phyloP scores from a whole-genome alignment of 2,797 vertebrate genomes.

The Halcyon smyrnensis region DNA sequence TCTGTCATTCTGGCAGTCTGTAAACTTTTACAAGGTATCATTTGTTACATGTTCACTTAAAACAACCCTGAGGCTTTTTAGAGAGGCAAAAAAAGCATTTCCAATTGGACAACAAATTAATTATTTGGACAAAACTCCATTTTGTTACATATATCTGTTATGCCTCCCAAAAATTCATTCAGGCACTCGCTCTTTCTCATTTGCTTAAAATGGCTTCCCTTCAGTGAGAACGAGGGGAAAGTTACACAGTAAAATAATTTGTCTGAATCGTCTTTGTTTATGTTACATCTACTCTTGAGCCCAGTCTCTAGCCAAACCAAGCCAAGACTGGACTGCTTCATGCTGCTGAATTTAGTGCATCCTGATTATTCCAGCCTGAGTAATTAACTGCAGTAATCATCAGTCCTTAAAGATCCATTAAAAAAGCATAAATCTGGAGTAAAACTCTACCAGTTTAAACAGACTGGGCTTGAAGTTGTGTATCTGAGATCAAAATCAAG shows the following conservation, averaged over 20 bases:
- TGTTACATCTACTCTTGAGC: background rate
- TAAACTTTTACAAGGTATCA: background rate
- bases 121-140: background rate
- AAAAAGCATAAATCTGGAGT: background rate
- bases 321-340: background rate
- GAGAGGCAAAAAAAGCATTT: background rate
- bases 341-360: background rate
- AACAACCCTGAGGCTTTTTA: background rate
- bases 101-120: background rate
- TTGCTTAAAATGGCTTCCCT: background rate
- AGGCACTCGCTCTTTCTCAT: background rate
- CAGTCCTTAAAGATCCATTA: background rate
- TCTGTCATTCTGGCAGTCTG: background rate
- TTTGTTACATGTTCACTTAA: background rate
- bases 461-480: background rate
- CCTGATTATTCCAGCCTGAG: background rate
- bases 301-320: background rate
- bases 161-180: background rate
- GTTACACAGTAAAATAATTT: background rate
- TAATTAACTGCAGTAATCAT: background rate
- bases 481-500: background rate
- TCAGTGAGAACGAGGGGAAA: background rate
- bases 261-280: background rate
- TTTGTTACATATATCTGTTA: background rate
- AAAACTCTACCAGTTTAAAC: background rate